Percentiles rank a stretch among this genome's conserved stretches.
Conservation (phyloP, 2,113 vertebrate genomes). For the Pionites leucogaster region DNA sequence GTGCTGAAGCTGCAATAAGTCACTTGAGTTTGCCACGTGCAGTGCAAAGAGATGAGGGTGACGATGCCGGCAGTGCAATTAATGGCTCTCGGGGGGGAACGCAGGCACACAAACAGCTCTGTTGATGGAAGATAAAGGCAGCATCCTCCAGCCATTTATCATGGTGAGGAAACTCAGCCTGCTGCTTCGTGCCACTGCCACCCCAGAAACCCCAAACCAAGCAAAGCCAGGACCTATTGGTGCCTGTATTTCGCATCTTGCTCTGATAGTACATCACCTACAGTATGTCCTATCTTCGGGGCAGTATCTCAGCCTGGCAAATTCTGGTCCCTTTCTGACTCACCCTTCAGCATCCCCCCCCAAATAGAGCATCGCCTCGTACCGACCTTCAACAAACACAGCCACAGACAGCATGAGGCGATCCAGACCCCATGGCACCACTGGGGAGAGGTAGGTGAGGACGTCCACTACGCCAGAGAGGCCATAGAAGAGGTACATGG, state of each 20-base stretch:
- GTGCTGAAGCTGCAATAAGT: neutral
- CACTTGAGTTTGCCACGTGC: neutral
- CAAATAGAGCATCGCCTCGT: rapidly evolving
- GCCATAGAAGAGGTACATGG: conserved; percentile 96
- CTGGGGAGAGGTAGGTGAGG: conserved; percentile 48
- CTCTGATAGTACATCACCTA: neutral
- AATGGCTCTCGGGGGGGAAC: neutral
- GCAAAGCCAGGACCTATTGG: neutral
- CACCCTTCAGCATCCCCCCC: neutral
- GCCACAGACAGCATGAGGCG: conserved; percentile 81
- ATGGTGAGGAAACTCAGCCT: neutral
- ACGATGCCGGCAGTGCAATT: neutral
- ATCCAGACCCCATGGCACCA: conserved; percentile 80
- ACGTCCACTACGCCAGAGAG: conserved; percentile 81
- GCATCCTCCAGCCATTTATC: neutral
- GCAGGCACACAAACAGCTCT: neutral
- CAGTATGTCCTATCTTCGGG: rapidly evolving
- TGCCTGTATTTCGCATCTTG: neutral
- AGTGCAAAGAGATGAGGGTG: neutral
- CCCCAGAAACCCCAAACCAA: neutral
- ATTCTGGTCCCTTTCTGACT: neutral
- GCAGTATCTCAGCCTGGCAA: neutral
- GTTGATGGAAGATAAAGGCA: neutral
- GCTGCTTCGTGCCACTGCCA: neutral
- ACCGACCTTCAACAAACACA: conserved; percentile 87